Evolutionary conservation across 2,797 vertebrate genomes (phyloP), one percentile per base, ranked within the genome.

Genomic region (Galaxias olidus): DNA sequence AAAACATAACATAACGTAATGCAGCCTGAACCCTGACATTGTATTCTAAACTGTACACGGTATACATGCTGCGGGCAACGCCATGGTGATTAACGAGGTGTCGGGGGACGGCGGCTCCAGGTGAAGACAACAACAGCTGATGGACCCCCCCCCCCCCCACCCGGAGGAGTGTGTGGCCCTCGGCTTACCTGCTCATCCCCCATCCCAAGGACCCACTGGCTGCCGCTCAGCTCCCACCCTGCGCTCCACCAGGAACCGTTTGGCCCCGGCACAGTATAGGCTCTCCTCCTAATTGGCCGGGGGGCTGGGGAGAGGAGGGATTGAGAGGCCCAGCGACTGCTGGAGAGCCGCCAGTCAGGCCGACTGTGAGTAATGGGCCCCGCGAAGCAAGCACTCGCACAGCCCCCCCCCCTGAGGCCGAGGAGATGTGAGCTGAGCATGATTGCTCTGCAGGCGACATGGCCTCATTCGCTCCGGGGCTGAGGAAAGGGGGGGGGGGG

Each of bases 281-380:
- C 70, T 42, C 58, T 42, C 49, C 66, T 67, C 63, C 66, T 85
- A 83, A 86, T 84, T 86, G 82, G 75, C 72, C 11, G 58, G 66
- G 76, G 69, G 50, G 69, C 65, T 67, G 68, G 74, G 61, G 50
- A 65, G 72, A 49, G 68, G 65, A 78, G 55, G 68, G 63, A 69
- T 72, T 72, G 74, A 67, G 10, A 47, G 60, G 8, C 45, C 9
- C 65, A 4, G 56, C 53, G 74, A n/a, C 63, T 48, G 65, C 30
- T 62, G 71, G 65, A 65, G 63, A 40, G 55, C 71, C 41, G 10
- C 42, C 44, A 53, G 15, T 19, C 51, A 53, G 51, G 18, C 51
- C 8, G 30, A 6, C 30, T 30, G 30, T 2, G 30, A 6, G 30
- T 30, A 30, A 30, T 30, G 30, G 30, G 2, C 30, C 6, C 30